Base-by-base conservation (phyloP, 2,888 invertebrate genomes). In the Eupeodes luniger region DNA sequence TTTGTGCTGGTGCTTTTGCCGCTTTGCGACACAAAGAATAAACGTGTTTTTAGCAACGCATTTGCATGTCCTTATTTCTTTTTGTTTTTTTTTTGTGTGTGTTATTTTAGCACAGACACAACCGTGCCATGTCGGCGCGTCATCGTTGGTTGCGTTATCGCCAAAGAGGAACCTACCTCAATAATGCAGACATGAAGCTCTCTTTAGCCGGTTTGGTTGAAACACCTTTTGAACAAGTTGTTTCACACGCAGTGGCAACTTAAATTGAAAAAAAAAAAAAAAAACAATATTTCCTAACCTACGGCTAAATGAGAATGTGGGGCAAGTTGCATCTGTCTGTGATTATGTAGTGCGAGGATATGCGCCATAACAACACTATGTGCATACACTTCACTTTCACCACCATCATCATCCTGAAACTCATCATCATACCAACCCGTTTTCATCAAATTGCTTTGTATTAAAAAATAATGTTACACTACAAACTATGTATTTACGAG, bases 31-130 rank as follows among this genome's bases (percentile, higher is more conserved):
- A 69, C 83, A 87, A 83, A 87, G 77, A 51, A 76, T 67, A 80
- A 87, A 76, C 66, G 55, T 62, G 80, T 72, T 83, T 75, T 62
- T 55, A 64, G 66, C 66, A 76, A 75, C 55, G 64, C 88, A 85
- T 85, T 88, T 88, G 81, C 88, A 85, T 81, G 88, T 84, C 81
- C 84, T 84, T 69, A 81, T 81, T 75, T 49, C 53, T 49, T 66
- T 16, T 51, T 64, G 40, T 36, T 36, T 19, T 69, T 53, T 27
- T 27, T 27, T 27, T 3, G 1, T 27, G 1, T 27, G 27, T 27
- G 27, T 27, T 27, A 27, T 27, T 55, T 55, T 40, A 70, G 53
- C 51, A 61, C 57, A 57, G 72, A 74, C 74, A 78, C 40, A 85
- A 49, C 27, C 12, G 59, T 7, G 40, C 9, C 9, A 9, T 9